Evolutionary conservation across 2,113 vertebrate genomes (phyloP).

Genomic region (Atlantisia rogersi): DNA sequence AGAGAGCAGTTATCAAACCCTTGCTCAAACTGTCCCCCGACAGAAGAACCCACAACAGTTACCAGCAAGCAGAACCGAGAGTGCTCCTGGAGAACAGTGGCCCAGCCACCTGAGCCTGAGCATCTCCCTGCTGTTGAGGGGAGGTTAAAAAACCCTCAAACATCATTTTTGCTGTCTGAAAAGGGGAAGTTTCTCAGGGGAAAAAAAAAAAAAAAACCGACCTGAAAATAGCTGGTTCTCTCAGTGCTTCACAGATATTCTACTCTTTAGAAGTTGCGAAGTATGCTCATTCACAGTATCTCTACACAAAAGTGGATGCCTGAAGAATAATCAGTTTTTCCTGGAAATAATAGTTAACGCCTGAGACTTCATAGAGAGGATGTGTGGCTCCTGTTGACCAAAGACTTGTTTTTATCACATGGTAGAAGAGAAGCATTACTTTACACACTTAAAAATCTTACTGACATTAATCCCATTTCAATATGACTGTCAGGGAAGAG

Average conservation of each 20-base stretch:
- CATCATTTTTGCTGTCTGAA: not conserved
- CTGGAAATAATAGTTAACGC: not conserved
- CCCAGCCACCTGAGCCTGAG: not conserved
- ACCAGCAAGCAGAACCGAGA: not conserved
- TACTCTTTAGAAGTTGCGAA: not conserved
- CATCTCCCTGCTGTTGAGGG: not conserved
- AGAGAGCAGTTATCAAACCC: not conserved
- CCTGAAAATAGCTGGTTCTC: not conserved
- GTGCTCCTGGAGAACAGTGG: not conserved
- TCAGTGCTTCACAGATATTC: not conserved
- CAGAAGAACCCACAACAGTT: not conserved
- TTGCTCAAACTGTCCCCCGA: not conserved
- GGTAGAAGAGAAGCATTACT: not conserved
- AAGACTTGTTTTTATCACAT: not conserved
- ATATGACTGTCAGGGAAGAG: not conserved
- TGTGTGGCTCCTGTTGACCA: not conserved
- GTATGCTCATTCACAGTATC: not conserved
- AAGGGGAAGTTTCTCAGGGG: not conserved
- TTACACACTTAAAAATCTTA: not conserved
- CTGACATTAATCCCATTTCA: not conserved
- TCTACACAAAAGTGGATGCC: not conserved
- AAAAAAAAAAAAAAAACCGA: not conserved
- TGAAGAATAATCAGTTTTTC: not conserved
- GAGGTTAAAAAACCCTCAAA: not conserved
- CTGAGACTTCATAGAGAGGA: not conserved